Percentiles rank a stretch among this genome's conserved stretches.
Evolutionary conservation across 2,113 vertebrate genomes (phyloP).

Genomic region (Ia io): DNA sequence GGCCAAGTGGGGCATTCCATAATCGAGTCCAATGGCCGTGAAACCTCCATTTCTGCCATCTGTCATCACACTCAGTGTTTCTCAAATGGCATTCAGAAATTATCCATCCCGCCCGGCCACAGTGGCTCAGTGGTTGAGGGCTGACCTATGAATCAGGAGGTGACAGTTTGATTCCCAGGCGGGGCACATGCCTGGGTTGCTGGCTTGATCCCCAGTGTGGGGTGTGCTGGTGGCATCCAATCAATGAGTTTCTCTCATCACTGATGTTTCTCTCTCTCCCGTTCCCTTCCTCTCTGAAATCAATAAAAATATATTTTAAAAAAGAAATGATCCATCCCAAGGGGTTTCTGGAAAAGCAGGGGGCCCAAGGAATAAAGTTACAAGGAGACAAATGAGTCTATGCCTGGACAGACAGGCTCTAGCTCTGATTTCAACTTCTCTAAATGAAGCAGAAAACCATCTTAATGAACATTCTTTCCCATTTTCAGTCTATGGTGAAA

Average conservation of each 20-base stretch:
- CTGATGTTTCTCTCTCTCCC: too few species aligned
- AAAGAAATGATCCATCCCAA: constrained; percentile 38
- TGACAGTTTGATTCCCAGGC: too few species aligned
- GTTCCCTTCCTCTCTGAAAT: too few species aligned
- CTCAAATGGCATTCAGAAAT: constrained; percentile 42
- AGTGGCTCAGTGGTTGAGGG: too few species aligned
- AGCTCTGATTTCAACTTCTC: neutral
- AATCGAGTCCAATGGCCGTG: constrained; percentile 41
- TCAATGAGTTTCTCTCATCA: too few species aligned
- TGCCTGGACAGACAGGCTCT: neutral
- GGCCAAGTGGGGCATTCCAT: constrained; percentile 50
- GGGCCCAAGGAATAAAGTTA: neutral
- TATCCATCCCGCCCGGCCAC: neutral
- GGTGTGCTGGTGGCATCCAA: too few species aligned
- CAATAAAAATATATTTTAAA: too few species aligned
- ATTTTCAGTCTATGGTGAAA: constrained; percentile 20
- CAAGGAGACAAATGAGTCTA: constrained; percentile 26
- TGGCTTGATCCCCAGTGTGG: too few species aligned
- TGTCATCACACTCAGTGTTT: constrained; percentile 26
- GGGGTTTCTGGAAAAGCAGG: constrained; percentile 1
- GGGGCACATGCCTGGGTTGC: too few species aligned
- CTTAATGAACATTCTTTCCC: constrained; percentile 17
- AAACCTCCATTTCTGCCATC: constrained; percentile 47
- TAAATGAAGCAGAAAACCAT: constrained; percentile 34
- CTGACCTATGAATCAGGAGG: too few species aligned